Base-by-base conservation (phyloP, 1,140 invertebrate species). In the Elymnias hypermnestra region DNA sequence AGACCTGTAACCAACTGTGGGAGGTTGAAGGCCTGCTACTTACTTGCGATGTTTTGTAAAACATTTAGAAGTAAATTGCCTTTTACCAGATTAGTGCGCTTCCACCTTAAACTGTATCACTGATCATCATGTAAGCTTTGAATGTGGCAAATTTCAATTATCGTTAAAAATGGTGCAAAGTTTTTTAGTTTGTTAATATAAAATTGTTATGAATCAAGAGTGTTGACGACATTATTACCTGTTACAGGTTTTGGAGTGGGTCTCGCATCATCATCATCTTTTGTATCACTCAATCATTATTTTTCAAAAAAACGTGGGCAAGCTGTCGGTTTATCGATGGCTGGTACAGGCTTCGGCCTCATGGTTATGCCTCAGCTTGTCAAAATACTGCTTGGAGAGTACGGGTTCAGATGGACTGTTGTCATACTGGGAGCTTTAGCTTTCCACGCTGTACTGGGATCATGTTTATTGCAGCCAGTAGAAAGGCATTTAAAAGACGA, bases 341-440 rank as follows among this genome's bases (percentile, higher is more conserved):
- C 92, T 2, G 93, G 93, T 0, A 93, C 92, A 0, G 92, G 91
- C 1, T 84, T 93, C 38, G 92, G 92, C 1, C 89, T 93, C 79
- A 90, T 94, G 88, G 75, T 93, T 4, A 91, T 94, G 88, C 93
- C 93, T 8, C 92, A 93, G 60, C 87, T 91, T 43, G 90, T 92
- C 17, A 83, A 88, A 23, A 55, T 91, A 0, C 67, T 92, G 10
- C 72, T 92, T 17, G 88, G 88, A 31, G 87, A 79, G 6, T 92
- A 87, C 49, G 88, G 87, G 29, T 92, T 92, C 65, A 70, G 88
- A 36, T 91, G 92, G 43, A 88, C 92, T 1, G 90, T 92, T 29
- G 82, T 93, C 12, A 85, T 93, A 35, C 62, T 93, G 33, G 90
- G 91, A 2, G 91, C 83, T 2, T 73, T 92, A 35, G 89, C 91